Base-by-base conservation (phyloP, 1,140 invertebrate species). In the Aphelenchoides besseyi region DNA sequence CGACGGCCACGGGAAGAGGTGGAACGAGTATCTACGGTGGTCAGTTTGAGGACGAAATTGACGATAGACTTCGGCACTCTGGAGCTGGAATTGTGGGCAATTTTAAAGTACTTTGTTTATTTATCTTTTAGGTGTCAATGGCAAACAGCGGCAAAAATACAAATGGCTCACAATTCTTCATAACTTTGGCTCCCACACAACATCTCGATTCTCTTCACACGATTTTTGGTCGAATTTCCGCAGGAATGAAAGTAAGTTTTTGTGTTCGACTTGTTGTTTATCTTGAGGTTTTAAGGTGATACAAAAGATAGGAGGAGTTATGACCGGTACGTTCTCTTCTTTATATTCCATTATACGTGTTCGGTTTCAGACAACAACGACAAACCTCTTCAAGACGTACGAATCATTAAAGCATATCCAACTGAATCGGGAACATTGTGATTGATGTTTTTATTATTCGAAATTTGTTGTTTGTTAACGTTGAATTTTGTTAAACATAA, bases 131-230 rank as follows among this genome's bases (percentile, higher is more conserved):
- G n/a, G n/a, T n/a, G 1, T 93, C 92, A 73, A 95, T 95, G 92
- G 92, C 92, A 0, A 97, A 98, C 88, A 92, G 92, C 66, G 95
- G 96, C 0, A 93, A 94, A 1, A 90, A 98, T 82, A 92, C 92
- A 18, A 98, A 98, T 87, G 95, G 95, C 28, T 96, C 93, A 54
- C 96, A 98, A 84, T 98, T 98, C 88, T 98, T 98, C 81, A 94
- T 98, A 28, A 97, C 95, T 0, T 86, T 98, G 70, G 94, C 91
- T 0, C 94, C 95, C 3, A 95, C 94, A 3, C 94, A 97, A 78
- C 97, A 95, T 94, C 87, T 98, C 3, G 95, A 98, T 88, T 92
- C 93, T 36, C 97, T 97, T 86, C 95, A 98, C 86, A 89, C 94
- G 5, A 95, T 98, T 84, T 98, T 98, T 88, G 95, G 94, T 8